A percentile compares a stretch with the other conserved stretches of the same genome.
phyloP scores from a whole-genome alignment of 2,797 vertebrate species.

The Chelidonichthys spinosus region DNA sequence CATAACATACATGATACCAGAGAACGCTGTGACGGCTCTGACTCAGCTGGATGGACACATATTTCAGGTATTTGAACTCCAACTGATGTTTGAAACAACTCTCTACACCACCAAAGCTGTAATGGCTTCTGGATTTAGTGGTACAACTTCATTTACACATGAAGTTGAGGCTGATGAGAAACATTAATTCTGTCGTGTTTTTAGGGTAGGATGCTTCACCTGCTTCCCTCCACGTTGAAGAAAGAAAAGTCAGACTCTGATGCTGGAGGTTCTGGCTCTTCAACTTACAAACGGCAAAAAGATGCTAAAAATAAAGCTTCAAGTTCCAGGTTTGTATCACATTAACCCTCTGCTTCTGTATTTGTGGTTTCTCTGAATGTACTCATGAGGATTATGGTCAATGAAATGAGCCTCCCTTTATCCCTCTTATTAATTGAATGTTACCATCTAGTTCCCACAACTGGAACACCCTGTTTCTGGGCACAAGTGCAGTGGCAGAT shows the following conservation, averaged over 20 bases:
- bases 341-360: not conserved
- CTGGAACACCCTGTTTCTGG: slow-evolving; percentile 96
- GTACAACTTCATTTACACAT: not conserved
- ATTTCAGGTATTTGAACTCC: slow-evolving; percentile 90
- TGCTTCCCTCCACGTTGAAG: slow-evolving; percentile 92
- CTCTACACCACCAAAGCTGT: not conserved
- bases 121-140: not conserved
- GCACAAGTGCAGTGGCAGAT: slow-evolving; percentile 93
- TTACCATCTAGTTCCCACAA: slow-evolving; percentile 90
- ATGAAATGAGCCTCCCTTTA: not conserved
- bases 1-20: slow-evolving; percentile 94
- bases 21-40: slow-evolving; percentile 92
- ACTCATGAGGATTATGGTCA: not conserved
- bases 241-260: slow-evolving; percentile 87
- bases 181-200: not conserved
- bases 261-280: slow-evolving; percentile 75
- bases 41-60: slow-evolving; percentile 91
- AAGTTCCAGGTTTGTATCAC: slow-evolving; percentile 87
- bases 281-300: slow-evolving; percentile 92
- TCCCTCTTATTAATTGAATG: not conserved
- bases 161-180: not conserved
- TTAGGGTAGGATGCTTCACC: slow-evolving; percentile 94
- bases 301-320: slow-evolving; percentile 91
- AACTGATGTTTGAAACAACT: not conserved
- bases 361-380: not conserved